Conservation (phyloP, 2,113 vertebrate species). For the Piprites chloris region DNA sequence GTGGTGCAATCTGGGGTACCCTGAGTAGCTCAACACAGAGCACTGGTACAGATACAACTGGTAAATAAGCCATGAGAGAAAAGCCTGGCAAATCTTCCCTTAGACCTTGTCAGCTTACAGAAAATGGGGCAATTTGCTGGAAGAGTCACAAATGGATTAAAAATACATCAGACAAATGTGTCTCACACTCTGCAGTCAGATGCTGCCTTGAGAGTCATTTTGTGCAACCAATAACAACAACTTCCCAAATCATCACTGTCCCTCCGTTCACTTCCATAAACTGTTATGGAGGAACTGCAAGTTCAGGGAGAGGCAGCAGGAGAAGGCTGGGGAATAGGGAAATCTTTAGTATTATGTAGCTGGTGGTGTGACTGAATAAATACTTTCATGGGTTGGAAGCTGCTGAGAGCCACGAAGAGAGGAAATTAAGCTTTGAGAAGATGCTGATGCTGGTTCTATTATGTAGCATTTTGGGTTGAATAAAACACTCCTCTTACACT, state of each 20-base stretch:
- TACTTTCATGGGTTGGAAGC: neutral
- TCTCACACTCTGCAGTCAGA: too few species aligned
- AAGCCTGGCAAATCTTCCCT: neutral
- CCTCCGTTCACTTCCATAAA: neutral
- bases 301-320: neutral
- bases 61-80: neutral
- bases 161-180: neutral
- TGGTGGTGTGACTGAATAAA: neutral
- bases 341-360: neutral
- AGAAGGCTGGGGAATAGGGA: neutral
- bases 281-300: neutral
- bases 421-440: neutral
- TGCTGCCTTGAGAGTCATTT: neutral
- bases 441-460: neutral
- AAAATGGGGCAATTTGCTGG: neutral
- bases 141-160: neutral
- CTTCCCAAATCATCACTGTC: neutral
- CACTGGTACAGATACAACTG: neutral
- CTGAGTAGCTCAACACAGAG: neutral
- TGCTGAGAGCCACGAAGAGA: neutral
- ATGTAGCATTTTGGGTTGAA: neutral
- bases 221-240: neutral
- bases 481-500: neutral
- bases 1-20: neutral
- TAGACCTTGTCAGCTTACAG: neutral